Conservation (phyloP, 2,113 vertebrate genomes). For the Oriolus oriolus region DNA sequence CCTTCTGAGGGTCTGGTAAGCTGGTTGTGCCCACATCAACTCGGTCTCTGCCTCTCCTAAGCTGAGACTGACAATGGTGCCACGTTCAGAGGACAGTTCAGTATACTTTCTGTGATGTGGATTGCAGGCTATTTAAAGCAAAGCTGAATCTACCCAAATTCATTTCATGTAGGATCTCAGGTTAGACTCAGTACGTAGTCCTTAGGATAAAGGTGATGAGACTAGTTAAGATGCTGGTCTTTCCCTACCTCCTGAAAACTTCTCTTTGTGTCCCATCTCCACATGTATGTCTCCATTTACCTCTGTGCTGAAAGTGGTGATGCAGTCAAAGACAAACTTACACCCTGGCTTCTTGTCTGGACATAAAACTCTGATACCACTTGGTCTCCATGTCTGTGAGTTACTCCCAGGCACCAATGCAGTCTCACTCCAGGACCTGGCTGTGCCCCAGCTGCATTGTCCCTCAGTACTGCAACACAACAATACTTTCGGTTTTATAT, state of each 20-base stretch:
- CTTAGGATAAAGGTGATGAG: not conserved
- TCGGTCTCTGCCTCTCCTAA: not conserved
- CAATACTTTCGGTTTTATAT: not conserved
- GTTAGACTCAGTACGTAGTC: not conserved
- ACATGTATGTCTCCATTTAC: not conserved
- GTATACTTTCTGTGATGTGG: not conserved
- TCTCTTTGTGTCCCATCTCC: not conserved
- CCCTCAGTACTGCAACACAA: not conserved
- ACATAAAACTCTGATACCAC: not conserved
- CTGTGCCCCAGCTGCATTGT: accelerated
- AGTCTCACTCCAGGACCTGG: accelerated
- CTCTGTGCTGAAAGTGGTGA: conserved; percentile 2
- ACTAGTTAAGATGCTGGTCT: not conserved
- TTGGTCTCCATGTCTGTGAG: not conserved
- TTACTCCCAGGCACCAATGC: not conserved
- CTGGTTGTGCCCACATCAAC: not conserved
- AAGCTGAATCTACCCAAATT: not conserved
- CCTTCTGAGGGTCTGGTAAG: not conserved
- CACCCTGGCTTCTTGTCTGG: not conserved
- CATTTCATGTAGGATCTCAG: not conserved
- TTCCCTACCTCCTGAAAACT: not conserved
- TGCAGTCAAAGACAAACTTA: not conserved
- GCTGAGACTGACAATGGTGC: conserved; percentile 6
- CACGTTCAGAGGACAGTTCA: not conserved
- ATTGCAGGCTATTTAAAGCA: not conserved